Conservation (phyloP, 2,113 vertebrate species). For the Camelus bactrianus region DNA sequence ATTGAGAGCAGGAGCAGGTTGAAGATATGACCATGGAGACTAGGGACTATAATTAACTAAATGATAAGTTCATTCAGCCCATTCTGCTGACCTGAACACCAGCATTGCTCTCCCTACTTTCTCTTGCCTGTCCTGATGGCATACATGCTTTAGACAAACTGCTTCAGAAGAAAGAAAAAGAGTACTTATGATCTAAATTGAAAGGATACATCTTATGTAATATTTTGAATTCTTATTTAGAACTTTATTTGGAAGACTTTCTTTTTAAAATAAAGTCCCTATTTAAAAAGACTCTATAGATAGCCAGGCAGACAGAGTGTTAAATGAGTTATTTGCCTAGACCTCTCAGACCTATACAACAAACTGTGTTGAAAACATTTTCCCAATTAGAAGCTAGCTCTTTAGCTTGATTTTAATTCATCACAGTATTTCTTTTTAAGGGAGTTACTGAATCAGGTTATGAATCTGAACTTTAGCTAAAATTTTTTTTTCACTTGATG, state of each 20-base stretch:
- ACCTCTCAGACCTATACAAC: neutral
- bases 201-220: neutral
- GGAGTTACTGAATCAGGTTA: constrained; percentile 10
- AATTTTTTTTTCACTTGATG: neutral
- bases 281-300: constrained; percentile 12
- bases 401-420: constrained; percentile 42
- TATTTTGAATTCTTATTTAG: neutral
- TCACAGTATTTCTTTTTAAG: constrained; percentile 25
- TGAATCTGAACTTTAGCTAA: constrained; percentile 55
- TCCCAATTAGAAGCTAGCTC: neutral
- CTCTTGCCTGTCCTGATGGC: neutral
- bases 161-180: neutral
- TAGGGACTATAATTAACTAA: neutral
- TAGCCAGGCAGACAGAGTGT: neutral
- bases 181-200: neutral
- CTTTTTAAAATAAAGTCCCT: neutral
- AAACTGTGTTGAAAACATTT: constrained; percentile 20
- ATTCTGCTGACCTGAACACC: no score
- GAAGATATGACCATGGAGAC: neutral
- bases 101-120: neutral
- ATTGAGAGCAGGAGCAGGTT: neutral
- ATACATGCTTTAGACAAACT: neutral
- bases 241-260: constrained; percentile 7
- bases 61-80: neutral
- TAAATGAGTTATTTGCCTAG: neutral